Evolutionary conservation across 2,113 vertebrate species (phyloP).

Genomic region (Stegostoma tigrinum): DNA sequence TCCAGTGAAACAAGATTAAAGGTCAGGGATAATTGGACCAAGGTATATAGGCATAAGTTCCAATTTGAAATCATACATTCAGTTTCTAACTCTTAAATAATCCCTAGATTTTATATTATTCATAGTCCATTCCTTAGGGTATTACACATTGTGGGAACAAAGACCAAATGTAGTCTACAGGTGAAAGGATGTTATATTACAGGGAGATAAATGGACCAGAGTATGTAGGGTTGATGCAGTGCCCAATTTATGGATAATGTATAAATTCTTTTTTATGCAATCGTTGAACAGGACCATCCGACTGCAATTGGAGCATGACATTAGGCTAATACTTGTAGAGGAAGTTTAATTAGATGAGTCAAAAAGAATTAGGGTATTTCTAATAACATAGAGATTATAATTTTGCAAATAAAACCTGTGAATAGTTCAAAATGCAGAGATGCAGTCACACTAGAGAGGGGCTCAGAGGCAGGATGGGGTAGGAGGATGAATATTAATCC

Average conservation of each 20-base stretch:
- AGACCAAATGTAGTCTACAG: not conserved
- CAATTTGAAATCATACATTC: not conserved
- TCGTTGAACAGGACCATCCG: not conserved
- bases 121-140: not conserved
- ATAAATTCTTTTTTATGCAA: not conserved
- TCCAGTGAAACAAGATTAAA: not conserved
- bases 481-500: not conserved
- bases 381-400: not conserved
- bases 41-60: not conserved
- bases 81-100: not conserved
- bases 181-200: not conserved
- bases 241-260: not conserved
- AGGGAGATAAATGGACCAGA: not conserved
- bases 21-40: not conserved
- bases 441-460: not conserved
- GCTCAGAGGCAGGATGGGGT: too few species aligned
- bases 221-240: not conserved
- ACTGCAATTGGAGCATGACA: not conserved
- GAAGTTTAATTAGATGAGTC: not conserved
- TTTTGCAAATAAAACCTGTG: not conserved
- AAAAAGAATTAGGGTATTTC: not conserved
- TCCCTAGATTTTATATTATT: not conserved
- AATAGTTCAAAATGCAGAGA: not conserved
- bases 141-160: not conserved
- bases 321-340: not conserved